Percentiles rank a stretch among this genome's conserved stretches.
Evolutionary conservation across 2,888 invertebrate genomes (phyloP).

Genomic region (Bellardia pandia): DNA sequence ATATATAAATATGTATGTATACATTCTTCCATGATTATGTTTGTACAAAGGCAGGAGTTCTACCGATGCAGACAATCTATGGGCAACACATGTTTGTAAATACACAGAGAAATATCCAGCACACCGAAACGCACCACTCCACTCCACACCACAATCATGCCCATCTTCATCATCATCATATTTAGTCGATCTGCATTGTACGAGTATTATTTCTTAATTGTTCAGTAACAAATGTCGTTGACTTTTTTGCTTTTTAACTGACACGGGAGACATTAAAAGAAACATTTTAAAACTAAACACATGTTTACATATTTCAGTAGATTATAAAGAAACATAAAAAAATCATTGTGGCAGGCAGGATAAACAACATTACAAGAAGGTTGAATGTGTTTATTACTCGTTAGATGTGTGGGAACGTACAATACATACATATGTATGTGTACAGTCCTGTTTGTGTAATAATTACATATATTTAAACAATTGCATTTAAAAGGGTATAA

Average conservation of each 20-base stretch:
- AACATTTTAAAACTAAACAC: conserved; percentile 12
- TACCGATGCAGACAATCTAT: conserved; percentile 27
- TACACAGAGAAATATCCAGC: background rate
- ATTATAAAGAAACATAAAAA: conserved; percentile 1
- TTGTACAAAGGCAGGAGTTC: conserved; percentile 14
- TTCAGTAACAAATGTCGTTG: conserved; percentile 54
- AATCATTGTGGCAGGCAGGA: conserved; percentile 53
- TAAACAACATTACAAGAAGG: conserved; percentile 18
- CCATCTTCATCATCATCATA: background rate
- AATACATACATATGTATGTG: background rate
- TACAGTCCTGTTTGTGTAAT: conserved; percentile 11
- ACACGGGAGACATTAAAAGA: conserved; percentile 29
- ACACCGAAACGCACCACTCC: background rate
- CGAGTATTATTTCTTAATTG: conserved; percentile 32
- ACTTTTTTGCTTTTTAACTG: conserved; percentile 50
- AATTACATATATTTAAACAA: no score
- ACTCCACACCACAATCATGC: background rate
- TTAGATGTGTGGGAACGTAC: conserved; percentile 3
- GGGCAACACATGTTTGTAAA: conserved; percentile 54
- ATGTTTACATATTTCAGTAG: conserved; percentile 6
- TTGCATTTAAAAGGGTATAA: no score
- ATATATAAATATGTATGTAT: background rate
- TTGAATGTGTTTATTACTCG: background rate
- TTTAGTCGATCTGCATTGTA: background rate
- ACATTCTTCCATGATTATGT: conserved; percentile 14